Percentiles rank a stretch among this genome's conserved stretches.
These are phyloP conservation scores for Nesidiocoris tenuis DNA, from an alignment of 2,888 invertebrate genomes.

Conservation along the genomic window DNA sequence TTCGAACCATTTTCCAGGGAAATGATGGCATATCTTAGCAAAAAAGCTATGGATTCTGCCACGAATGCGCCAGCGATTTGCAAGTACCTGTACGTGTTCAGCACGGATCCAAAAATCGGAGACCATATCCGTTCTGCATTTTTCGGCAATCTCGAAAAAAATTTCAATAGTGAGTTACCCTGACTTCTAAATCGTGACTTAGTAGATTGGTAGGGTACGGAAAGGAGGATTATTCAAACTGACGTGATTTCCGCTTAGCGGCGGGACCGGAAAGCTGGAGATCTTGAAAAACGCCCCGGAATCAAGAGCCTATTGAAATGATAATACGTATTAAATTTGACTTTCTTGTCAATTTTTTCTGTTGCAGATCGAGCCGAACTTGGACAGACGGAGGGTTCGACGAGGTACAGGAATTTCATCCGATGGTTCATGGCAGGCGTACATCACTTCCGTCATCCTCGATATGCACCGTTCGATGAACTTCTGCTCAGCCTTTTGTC, in stretches of 20 bases:
- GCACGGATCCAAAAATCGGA: constrained; percentile 17
- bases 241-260: no score
- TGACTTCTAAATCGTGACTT: no score
- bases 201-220: no score
- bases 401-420: constrained; percentile 31
- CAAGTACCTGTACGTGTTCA: constrained; percentile 37
- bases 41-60: constrained; percentile 8
- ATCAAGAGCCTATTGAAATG: no score
- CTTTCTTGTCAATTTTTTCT: no score
- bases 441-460: constrained; percentile 23
- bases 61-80: constrained; percentile 24
- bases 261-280: no score
- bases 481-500: constrained; percentile 21
- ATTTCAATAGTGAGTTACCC: constrained; percentile 20
- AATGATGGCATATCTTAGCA: constrained; percentile 23
- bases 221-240: no score
- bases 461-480: constrained; percentile 32
- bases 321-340: no score
- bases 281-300: no score
- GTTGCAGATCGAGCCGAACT: constrained; percentile 4
- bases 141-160: constrained; percentile 22
- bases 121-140: constrained; percentile 20
- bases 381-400: constrained; percentile 1
- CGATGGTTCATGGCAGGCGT: constrained; percentile 26
- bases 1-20: constrained; percentile 2